Percentiles rank a stretch among this genome's conserved stretches.
phyloP scores from a whole-genome alignment of 37 sponge, comb jelly and placozoan genomes.

The Sycon ciliatum region DNA sequence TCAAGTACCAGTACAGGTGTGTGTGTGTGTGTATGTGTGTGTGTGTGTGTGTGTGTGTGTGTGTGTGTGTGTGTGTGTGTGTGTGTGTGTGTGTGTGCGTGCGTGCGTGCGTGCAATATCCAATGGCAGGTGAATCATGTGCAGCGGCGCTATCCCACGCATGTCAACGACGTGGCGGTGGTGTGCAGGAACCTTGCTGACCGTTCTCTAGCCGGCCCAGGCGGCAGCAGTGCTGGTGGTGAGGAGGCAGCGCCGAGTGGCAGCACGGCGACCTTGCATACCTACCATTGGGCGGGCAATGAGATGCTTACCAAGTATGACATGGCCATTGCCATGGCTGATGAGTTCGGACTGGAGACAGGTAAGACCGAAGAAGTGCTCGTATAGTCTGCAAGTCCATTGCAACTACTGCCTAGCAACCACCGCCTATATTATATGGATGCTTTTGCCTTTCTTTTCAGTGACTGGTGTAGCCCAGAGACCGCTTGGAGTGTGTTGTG shows the following conservation, averaged over 20 bases:
- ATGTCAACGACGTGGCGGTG: slow-evolving; percentile 55
- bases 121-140: too few species aligned
- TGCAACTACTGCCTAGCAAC: slow-evolving; percentile 50
- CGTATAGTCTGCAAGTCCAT: slow-evolving; percentile 35
- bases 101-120: not conserved
- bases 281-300: slow-evolving; percentile 61
- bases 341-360: slow-evolving; percentile 34
- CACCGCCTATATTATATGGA: too few species aligned
- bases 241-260: slow-evolving; percentile 27
- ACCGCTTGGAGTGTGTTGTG: too few species aligned
- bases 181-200: slow-evolving; percentile 50
- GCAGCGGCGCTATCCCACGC: slow-evolving; percentile 70
- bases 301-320: slow-evolving; percentile 67
- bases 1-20: too few species aligned
- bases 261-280: too few species aligned
- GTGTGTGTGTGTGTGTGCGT: slow-evolving; percentile 1
- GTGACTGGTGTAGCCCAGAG: too few species aligned
- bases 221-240: not conserved
- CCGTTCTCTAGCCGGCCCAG: not conserved
- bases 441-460: too few species aligned
- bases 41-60: slow-evolving; percentile 2
- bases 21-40: slow-evolving; percentile 24
- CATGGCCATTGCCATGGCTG: slow-evolving; percentile 62
- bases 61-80: slow-evolving; percentile 1
- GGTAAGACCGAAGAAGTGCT: slow-evolving; percentile 44